A percentile compares a stretch with the other conserved stretches of the same genome.
Evolutionary conservation across 2,797 vertebrate genomes (phyloP).

Genomic region (Halcyon chelicuti): DNA sequence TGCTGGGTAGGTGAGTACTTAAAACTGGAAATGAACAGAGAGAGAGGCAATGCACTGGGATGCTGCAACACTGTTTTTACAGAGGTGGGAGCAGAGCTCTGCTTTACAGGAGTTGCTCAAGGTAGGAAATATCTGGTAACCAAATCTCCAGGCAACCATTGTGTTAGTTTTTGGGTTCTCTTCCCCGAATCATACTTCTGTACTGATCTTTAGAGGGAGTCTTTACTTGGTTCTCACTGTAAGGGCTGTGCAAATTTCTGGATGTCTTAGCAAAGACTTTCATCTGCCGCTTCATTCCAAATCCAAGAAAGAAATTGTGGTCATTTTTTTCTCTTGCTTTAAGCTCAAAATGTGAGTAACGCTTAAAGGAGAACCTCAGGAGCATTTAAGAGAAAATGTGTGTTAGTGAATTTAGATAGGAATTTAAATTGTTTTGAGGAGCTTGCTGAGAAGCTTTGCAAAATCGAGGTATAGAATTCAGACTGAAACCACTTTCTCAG

Average conservation of each 20-base stretch:
- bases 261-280: not conserved
- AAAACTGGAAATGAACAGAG: not conserved
- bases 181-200: not conserved
- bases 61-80: not conserved
- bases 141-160: not conserved
- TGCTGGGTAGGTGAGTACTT: not conserved
- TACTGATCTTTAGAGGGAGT: not conserved
- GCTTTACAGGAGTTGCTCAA: not conserved
- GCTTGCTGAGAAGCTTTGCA: not conserved
- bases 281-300: not conserved
- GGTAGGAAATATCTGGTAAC: not conserved
- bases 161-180: not conserved
- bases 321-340: not conserved
- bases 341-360: not conserved
- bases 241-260: not conserved
- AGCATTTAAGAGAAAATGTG: not conserved
- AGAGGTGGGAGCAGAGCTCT: not conserved
- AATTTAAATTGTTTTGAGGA: constrained; percentile 36
- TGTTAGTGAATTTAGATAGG: not conserved
- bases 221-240: not conserved
- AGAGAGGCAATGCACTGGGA: accelerated
- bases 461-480: constrained; percentile 15
- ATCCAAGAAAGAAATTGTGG: not conserved
- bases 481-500: constrained; percentile 22
- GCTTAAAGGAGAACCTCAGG: not conserved